Conservation (phyloP, 2,113 vertebrate species). For the Ailurus styani region DNA sequence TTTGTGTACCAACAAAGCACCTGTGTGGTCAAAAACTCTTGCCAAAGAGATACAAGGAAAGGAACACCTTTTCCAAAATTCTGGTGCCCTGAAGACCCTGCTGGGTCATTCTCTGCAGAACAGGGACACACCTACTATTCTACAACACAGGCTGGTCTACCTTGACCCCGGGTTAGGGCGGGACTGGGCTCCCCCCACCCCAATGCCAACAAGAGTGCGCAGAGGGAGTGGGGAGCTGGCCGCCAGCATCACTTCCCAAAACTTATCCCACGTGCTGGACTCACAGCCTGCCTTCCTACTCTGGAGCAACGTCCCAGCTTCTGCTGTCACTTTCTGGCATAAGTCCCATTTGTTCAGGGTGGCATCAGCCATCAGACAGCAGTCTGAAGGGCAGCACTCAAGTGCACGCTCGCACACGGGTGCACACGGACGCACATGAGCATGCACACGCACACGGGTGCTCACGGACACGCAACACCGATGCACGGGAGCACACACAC, state of each 20-base stretch:
- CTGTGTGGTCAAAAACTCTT: background rate
- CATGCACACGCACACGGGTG: too few species aligned
- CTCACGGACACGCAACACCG: too few species aligned
- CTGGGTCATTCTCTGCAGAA: background rate
- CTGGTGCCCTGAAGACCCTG: background rate
- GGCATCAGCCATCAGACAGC: background rate
- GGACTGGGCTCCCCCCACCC: background rate
- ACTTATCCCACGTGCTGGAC: background rate
- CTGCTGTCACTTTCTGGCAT: background rate
- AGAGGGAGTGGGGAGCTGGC: background rate
- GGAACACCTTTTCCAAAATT: background rate
- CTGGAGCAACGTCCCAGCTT: background rate
- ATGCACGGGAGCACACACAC: too few species aligned
- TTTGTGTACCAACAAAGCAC: background rate
- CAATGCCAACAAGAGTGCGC: background rate
- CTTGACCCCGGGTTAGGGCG: fast-evolving
- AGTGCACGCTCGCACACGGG: background rate
- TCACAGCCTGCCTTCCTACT: background rate
- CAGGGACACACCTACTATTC: fast-evolving
- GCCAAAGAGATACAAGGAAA: background rate
- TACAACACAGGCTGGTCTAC: too few species aligned
- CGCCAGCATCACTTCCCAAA: background rate
- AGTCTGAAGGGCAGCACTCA: background rate
- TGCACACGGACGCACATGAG: fast-evolving
- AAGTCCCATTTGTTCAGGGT: background rate